Percentiles rank a stretch among this genome's conserved stretches.
Evolutionary conservation across 2,797 vertebrate species (phyloP).

Genomic region (Myotis findleyi): DNA sequence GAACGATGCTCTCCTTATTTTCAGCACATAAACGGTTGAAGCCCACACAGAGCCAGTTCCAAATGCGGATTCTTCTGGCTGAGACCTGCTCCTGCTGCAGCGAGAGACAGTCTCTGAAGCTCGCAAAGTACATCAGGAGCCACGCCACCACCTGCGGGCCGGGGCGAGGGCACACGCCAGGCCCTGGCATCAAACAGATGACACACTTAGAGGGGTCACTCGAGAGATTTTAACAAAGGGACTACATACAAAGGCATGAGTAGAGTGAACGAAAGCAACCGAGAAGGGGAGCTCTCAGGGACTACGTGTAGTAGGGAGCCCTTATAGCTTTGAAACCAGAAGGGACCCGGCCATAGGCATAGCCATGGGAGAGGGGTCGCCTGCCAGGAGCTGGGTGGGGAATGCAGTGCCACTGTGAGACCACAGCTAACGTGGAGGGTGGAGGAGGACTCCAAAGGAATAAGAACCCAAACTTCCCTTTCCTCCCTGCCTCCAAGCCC

Average conservation of each 20-base stretch:
- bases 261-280: neutral
- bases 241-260: neutral
- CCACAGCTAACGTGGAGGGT: neutral
- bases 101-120: neutral
- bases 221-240: neutral
- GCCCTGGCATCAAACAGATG: neutral
- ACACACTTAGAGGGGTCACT: neutral
- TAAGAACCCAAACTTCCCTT: neutral
- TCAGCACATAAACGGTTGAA: slow-evolving; percentile 55
- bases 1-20: slow-evolving; percentile 56
- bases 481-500: neutral
- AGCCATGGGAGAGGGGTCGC: neutral
- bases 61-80: slow-evolving; percentile 10
- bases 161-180: neutral
- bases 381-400: neutral
- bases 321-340: neutral
- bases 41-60: neutral
- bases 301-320: neutral
- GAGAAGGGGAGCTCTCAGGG: neutral
- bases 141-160: neutral
- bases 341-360: neutral
- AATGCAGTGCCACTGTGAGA: neutral
- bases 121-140: neutral
- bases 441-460: neutral
- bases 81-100: neutral